Percentiles rank a stretch among this genome's conserved stretches.
phyloP scores from a whole-genome alignment of 1,140 invertebrate genomes.

The Nasonia giraulti region DNA sequence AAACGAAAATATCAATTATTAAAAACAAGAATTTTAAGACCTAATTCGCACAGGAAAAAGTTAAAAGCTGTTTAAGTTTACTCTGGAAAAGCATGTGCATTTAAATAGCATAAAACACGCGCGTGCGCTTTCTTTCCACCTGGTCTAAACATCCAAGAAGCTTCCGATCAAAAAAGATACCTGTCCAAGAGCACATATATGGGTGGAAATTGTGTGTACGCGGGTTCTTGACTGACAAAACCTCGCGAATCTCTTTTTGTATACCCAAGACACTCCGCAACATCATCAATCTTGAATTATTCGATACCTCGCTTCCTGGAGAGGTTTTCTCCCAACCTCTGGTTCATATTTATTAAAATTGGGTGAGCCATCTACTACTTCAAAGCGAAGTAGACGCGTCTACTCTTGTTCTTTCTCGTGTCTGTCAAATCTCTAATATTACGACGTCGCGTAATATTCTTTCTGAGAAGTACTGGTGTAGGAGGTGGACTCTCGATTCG shows the following conservation, averaged over 20 bases:
- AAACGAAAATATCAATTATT: too few species aligned
- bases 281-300: conserved; percentile 30
- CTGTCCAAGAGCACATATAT: neutral
- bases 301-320: neutral
- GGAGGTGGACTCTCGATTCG: neutral
- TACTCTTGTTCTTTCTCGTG: neutral
- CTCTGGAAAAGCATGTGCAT: too few species aligned
- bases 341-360: conserved; percentile 26
- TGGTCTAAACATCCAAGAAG: too few species aligned
- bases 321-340: neutral
- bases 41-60: too few species aligned
- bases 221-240: neutral
- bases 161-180: too few species aligned
- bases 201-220: neutral
- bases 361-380: neutral
- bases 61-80: too few species aligned
- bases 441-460: neutral
- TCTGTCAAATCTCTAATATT: neutral
- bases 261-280: neutral
- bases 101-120: too few species aligned
- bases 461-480: neutral
- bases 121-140: too few species aligned
- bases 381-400: neutral
- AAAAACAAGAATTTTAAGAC: too few species aligned
- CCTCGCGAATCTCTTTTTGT: neutral